phyloP scores from a whole-genome alignment of 2,797 vertebrate genomes.

The Poecilia wingei region DNA sequence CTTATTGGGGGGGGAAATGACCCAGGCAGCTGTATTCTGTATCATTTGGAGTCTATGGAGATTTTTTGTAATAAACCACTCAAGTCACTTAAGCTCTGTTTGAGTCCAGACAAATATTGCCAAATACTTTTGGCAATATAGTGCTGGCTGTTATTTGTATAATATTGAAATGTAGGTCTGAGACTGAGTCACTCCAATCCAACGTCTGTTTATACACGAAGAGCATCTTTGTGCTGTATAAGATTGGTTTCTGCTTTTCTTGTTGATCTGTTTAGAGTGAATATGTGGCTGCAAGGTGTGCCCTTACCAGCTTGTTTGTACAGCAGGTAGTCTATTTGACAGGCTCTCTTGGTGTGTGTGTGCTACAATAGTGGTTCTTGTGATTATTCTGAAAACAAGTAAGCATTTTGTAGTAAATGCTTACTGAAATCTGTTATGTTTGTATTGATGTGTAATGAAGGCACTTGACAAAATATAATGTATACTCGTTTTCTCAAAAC shows the following conservation, averaged over 20 bases:
- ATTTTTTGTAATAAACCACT: neutral
- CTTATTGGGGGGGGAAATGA: neutral
- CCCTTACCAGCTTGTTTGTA: neutral
- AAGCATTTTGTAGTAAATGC: neutral
- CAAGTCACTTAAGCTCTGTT: too few relatives aligned
- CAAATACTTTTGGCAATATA: too few relatives aligned
- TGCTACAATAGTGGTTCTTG: neutral
- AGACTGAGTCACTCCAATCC: neutral
- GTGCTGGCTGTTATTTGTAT: neutral
- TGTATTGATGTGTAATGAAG: too few relatives aligned
- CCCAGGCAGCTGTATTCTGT: neutral
- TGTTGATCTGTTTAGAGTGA: neutral
- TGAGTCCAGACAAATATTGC: too few relatives aligned
- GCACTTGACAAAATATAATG: too few relatives aligned
- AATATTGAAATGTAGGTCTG: neutral
- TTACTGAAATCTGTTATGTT: neutral
- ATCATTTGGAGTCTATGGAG: neutral
- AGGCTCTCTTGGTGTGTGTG: neutral
- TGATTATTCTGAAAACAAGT: neutral
- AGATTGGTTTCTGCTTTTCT: neutral
- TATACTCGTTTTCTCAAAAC: too few relatives aligned
- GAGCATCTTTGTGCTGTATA: neutral
- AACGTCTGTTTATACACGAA: neutral
- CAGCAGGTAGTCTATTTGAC: neutral
- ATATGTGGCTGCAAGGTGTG: neutral